Percentiles rank a stretch among this genome's conserved stretches.
Evolutionary conservation across 2,797 vertebrate species (phyloP).

Genomic region (Chelidonichthys spinosus): DNA sequence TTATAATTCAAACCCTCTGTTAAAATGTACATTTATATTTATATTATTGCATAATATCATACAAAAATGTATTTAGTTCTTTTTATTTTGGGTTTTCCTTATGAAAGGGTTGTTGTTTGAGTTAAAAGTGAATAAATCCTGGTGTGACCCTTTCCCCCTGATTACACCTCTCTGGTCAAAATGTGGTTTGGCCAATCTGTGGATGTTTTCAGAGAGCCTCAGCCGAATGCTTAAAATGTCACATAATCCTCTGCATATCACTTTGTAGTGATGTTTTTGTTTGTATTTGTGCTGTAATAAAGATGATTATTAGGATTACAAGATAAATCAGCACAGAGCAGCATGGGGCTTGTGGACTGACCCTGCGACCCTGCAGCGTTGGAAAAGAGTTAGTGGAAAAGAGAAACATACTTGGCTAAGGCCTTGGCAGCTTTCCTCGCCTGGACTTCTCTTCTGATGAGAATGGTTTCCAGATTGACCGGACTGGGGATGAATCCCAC

Average conservation of each 20-base stretch:
- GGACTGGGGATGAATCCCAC: constrained; percentile 99
- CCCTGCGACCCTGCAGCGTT: neutral
- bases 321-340: constrained; percentile 3
- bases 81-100: too few species aligned
- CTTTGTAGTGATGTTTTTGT: constrained; percentile 20
- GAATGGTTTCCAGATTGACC: constrained; percentile 97
- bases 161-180: constrained; percentile 3
- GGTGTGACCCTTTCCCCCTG: constrained; percentile 2
- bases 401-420: constrained; percentile 80
- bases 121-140: neutral
- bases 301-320: constrained; percentile 37
- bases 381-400: neutral
- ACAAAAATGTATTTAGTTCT: neutral
- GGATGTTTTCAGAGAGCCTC: constrained; percentile 23
- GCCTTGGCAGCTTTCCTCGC: constrained; percentile 96
- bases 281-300: constrained; percentile 26
- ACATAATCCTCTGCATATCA: constrained; percentile 26
- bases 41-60: neutral
- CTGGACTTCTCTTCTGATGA: constrained; percentile 96
- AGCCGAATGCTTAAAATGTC: constrained; percentile 18
- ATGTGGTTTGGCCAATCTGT: constrained; percentile 26
- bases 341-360: neutral
- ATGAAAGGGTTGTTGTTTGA: neutral
- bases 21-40: too few species aligned
- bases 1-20: too few species aligned